These are phyloP conservation scores for Trinorchestia longiramus DNA, from an alignment of 1,140 invertebrate species.

Conservation along the genomic window DNA sequence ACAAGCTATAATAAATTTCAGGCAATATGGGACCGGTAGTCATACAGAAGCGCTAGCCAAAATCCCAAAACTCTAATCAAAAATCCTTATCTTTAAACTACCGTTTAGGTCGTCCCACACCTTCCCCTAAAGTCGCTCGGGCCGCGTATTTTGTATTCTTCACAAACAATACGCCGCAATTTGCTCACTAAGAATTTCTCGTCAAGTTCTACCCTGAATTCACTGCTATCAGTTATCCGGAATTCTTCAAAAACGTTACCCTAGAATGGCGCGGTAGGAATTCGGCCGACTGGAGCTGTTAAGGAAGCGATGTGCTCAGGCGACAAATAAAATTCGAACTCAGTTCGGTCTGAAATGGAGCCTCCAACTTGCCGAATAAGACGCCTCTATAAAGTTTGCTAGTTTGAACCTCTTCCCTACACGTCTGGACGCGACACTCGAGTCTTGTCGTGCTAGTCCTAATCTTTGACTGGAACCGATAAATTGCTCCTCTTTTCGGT, in stretches of 20 bases:
- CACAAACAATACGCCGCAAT: not conserved
- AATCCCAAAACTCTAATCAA: not conserved
- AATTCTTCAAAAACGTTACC: conserved; percentile 33
- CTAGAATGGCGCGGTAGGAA: not conserved
- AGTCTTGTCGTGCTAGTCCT: not conserved
- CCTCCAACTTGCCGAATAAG: conserved; percentile 46
- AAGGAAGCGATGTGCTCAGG: conserved; percentile 46
- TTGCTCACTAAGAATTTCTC: not conserved
- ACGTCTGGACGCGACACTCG: conserved; percentile 13
- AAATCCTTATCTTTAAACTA: not conserved
- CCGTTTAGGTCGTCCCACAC: not conserved
- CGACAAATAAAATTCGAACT: conserved; percentile 55
- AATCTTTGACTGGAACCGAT: conserved; percentile 28
- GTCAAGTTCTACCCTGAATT: conserved; percentile 33
- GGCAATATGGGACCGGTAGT: not conserved
- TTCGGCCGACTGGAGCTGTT: conserved; percentile 45
- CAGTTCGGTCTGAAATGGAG: conserved; percentile 30
- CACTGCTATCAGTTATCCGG: not conserved
- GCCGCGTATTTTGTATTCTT: not conserved
- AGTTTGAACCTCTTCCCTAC: conserved; percentile 44
- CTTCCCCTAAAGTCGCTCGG: not conserved
- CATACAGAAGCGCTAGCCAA: not conserved
- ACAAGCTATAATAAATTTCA: not conserved
- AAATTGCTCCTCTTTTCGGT: not conserved
- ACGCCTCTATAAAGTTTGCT: conserved; percentile 49